These are phyloP conservation scores for Oreotrochilus melanogaster DNA, from an alignment of 2,113 vertebrate genomes.

Conservation along the genomic window DNA sequence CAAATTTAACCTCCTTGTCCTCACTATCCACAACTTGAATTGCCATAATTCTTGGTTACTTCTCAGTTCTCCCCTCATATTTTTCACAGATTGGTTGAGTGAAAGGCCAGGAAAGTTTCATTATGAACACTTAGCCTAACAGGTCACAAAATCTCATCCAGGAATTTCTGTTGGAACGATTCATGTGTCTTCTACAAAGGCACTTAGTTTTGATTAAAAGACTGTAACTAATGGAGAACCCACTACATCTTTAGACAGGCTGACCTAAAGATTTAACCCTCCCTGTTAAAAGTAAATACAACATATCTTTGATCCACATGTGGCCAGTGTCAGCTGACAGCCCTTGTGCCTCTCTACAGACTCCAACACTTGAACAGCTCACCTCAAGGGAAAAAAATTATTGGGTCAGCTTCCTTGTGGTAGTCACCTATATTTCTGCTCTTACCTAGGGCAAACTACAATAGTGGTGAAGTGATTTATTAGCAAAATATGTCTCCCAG, in stretches of 20 bases:
- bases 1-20: background rate
- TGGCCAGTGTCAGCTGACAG: background rate
- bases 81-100: slow-evolving; percentile 6
- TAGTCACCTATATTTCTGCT: background rate
- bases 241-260: background rate
- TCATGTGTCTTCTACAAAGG: slow-evolving; percentile 1
- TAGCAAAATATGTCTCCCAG: background rate
- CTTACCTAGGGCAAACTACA: background rate
- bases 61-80: background rate
- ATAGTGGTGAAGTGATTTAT: background rate
- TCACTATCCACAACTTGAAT: background rate
- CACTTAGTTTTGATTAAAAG: slow-evolving; percentile 55
- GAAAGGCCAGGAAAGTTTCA: background rate
- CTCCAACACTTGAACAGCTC: slow-evolving; percentile 9
- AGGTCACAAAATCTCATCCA: background rate
- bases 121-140: slow-evolving; percentile 20
- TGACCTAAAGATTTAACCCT: slow-evolving; percentile 59
- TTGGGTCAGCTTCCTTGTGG: background rate
- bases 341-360: background rate
- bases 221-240: slow-evolving; percentile 18
- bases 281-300: slow-evolving; percentile 10
- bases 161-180: slow-evolving; percentile 31
- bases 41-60: background rate
- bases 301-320: slow-evolving; percentile 31
- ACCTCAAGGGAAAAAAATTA: slow-evolving; percentile 15